Evolutionary conservation across 2,888 invertebrate genomes (phyloP).

Genomic region (Eretmocerus hayati): DNA sequence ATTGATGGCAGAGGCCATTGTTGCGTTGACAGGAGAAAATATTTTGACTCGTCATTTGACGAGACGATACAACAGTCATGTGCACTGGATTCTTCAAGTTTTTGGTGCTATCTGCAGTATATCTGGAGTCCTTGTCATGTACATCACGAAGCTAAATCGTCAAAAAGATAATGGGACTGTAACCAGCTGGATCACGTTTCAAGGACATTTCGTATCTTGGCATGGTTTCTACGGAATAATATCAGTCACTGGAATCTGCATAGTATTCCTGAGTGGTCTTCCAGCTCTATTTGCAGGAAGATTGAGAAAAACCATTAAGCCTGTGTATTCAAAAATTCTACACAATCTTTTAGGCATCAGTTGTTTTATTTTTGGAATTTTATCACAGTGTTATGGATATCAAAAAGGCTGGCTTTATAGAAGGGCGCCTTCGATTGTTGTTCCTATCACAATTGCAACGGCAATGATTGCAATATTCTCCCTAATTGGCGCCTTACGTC

Average conservation of each 20-base stretch:
- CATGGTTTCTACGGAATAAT: slow-evolving; percentile 42
- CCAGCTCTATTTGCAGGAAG: slow-evolving; percentile 51
- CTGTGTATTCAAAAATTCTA: slow-evolving; percentile 49
- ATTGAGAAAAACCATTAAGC: slow-evolving; percentile 49
- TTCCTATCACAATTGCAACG: slow-evolving; percentile 22
- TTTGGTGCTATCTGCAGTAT: slow-evolving; percentile 50
- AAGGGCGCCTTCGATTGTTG: neutral
- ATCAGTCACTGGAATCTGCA: slow-evolving; percentile 48
- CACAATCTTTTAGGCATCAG: slow-evolving; percentile 52
- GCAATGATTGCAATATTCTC: slow-evolving; percentile 27
- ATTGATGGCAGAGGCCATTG: slow-evolving; percentile 39
- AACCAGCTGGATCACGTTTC: slow-evolving; percentile 23
- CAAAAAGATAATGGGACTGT: no score
- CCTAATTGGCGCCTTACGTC: slow-evolving; percentile 27
- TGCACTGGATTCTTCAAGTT: slow-evolving; percentile 53
- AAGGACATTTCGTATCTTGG: slow-evolving; percentile 33
- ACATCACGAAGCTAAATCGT: slow-evolving; percentile 35
- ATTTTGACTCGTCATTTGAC: slow-evolving; percentile 28
- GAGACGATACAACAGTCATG: slow-evolving; percentile 32
- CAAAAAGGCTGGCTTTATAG: slow-evolving; percentile 26
- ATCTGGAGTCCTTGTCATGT: slow-evolving; percentile 49
- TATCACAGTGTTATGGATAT: slow-evolving; percentile 37
- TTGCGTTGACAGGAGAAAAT: slow-evolving; percentile 30
- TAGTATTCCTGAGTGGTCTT: slow-evolving; percentile 50
- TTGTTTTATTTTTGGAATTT: slow-evolving; percentile 51